Evolutionary conservation across 1,140 invertebrate species (phyloP).

Genomic region (Spodoptera frugiperda): DNA sequence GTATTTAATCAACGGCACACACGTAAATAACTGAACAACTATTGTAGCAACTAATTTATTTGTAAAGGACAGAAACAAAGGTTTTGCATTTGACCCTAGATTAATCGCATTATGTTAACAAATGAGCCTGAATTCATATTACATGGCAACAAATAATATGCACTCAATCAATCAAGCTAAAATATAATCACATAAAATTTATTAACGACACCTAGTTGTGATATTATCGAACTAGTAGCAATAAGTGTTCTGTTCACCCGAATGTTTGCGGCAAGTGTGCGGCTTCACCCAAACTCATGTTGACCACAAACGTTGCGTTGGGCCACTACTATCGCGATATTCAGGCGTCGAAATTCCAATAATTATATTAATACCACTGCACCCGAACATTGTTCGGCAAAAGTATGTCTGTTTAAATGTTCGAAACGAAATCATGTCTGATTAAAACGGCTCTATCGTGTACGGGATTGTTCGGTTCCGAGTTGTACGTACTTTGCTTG

Average conservation of each 20-base stretch:
- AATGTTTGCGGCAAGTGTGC: constrained; percentile 59
- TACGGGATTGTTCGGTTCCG: background rate
- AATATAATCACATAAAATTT: background rate
- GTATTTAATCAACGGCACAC: background rate
- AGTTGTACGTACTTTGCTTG: background rate
- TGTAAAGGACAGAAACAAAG: background rate
- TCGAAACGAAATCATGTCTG: constrained; percentile 10
- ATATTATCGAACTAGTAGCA: constrained; percentile 35
- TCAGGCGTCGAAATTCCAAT: constrained; percentile 54
- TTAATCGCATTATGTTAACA: too few species aligned
- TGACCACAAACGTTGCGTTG: constrained; percentile 64
- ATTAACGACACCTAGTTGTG: constrained; percentile 6
- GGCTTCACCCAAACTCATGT: constrained; percentile 61
- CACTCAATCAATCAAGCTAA: background rate
- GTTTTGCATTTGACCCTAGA: background rate
- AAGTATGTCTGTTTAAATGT: constrained; percentile 33
- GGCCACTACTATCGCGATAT: constrained; percentile 50
- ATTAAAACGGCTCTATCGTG: background rate
- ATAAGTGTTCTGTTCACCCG: constrained; percentile 54
- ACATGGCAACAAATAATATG: background rate
- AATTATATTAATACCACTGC: constrained; percentile 54
- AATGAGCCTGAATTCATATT: background rate
- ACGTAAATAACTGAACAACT: too few species aligned
- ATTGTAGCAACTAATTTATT: too few species aligned
- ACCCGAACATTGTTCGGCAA: constrained; percentile 14